These are phyloP conservation scores for Sparidentex hasta DNA, from an alignment of 2,797 vertebrate genomes.

Conservation along the genomic window DNA sequence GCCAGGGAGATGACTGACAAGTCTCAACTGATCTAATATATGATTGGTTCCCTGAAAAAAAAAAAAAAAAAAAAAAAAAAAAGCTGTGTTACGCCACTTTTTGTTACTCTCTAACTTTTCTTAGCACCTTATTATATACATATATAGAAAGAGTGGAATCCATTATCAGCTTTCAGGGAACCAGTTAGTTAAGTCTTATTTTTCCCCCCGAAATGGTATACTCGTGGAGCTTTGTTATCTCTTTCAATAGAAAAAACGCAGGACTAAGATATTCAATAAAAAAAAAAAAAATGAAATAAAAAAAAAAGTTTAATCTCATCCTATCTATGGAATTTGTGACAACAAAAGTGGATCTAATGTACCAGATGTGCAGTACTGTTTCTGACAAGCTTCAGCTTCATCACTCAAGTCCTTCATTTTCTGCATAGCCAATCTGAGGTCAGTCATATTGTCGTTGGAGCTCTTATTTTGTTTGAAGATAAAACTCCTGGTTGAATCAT, in stretches of 20 bases:
- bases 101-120: too few species aligned
- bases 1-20: too few species aligned
- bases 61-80: too few species aligned
- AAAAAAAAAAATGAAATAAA: not conserved
- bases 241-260: not conserved
- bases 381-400: not conserved
- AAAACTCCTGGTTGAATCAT: not conserved
- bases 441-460: not conserved
- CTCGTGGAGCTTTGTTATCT: not conserved
- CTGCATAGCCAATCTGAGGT: not conserved
- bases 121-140: not conserved
- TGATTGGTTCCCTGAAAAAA: too few species aligned
- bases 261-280: not conserved
- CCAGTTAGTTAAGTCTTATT: not conserved
- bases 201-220: not conserved
- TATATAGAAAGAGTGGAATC: not conserved
- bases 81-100: too few species aligned
- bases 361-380: not conserved
- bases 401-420: not conserved
- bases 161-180: not conserved
- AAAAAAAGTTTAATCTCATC: not conserved
- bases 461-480: not conserved
- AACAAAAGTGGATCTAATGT: slow-evolving; percentile 6
- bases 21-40: too few species aligned
- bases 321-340: not conserved